These are phyloP conservation scores for Ctenopoma kingsleyae DNA, from an alignment of 2,797 vertebrate genomes.

Conservation along the genomic window DNA sequence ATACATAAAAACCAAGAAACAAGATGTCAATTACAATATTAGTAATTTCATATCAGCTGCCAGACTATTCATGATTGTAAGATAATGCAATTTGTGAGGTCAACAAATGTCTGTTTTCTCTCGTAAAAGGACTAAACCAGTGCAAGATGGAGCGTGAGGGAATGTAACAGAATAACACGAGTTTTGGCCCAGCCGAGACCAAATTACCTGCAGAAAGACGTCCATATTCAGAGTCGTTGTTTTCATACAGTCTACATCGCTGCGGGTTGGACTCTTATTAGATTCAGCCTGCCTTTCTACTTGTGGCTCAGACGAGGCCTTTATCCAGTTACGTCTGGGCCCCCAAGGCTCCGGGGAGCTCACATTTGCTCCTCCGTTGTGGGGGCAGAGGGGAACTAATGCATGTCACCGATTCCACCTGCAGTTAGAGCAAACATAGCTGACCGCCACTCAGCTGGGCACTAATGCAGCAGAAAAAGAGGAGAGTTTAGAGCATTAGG, in stretches of 20 bases:
- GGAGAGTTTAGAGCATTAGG: constrained; percentile 9
- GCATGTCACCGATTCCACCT: constrained; percentile 71
- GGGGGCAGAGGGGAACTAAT: constrained; percentile 43
- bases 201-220: constrained; percentile 56
- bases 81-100: constrained; percentile 51
- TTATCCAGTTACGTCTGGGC: constrained; percentile 67
- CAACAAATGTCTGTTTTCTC: constrained; percentile 46
- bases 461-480: constrained; percentile 38
- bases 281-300: constrained; percentile 60
- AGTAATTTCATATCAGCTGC: constrained; percentile 50
- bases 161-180: constrained; percentile 58
- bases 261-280: constrained; percentile 58
- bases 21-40: constrained; percentile 18
- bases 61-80: constrained; percentile 20
- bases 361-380: constrained; percentile 32
- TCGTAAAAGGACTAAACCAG: constrained; percentile 31
- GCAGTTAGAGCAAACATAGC: constrained; percentile 63
- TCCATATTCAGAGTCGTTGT: constrained; percentile 33
- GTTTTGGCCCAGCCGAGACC: constrained; percentile 42
- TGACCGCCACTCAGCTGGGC: constrained; percentile 58
- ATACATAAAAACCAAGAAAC: constrained; percentile 14
- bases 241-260: constrained; percentile 60
- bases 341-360: constrained; percentile 18
- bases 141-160: constrained; percentile 42
- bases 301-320: constrained; percentile 51